Base-by-base conservation (phyloP, 2,888 invertebrate genomes). In the Phania funesta region DNA sequence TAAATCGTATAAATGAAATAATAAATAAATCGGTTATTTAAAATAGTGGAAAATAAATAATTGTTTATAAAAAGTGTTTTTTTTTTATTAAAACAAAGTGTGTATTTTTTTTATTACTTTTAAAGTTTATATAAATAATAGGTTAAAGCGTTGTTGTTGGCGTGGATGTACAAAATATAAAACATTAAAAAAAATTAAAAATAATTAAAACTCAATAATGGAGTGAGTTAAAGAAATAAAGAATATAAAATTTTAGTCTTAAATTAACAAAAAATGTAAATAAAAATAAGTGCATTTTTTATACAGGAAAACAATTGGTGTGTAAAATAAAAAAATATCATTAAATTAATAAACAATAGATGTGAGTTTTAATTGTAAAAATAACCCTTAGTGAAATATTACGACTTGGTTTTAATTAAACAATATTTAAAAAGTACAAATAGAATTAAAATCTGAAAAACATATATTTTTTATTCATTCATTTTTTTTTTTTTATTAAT, bases 61-160 rank as follows among this genome's bases (percentile, higher is more conserved):
- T 9, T 11, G 9, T 35, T 13, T 13, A 1, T 11, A 11, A 35
- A 35, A 35, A 2, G 3, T 35, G 2, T 32, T 32, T 9, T 18
- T 29, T 6, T 74, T 54, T 41, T 22, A 16, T 44, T 0, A 41
- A 44, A 3, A 22, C 20, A 73, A 64, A 73, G 60, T 4, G 71
- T 71, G 52, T 16, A 4, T 41, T 73, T 73, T 52, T 38, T 71
- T 62, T 29, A 29, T 22, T 22, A 20, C 1, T 54, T 54, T 35
- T 24, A 13, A 29, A 29, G n/a, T 52, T 22, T 58, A 18, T 48
- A 20, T 18, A 56, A 52, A 35, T 26, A 54, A 35, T 29, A 9
- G 0, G 8, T 41, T n/a, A 32, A 71, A 6, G 48, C 68, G 60
- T 67, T 67, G 74, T 74, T 74, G 74, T 65, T 74, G 74, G 74